phyloP scores from a whole-genome alignment of 2,888 invertebrate species.

The Cinara cedri region DNA sequence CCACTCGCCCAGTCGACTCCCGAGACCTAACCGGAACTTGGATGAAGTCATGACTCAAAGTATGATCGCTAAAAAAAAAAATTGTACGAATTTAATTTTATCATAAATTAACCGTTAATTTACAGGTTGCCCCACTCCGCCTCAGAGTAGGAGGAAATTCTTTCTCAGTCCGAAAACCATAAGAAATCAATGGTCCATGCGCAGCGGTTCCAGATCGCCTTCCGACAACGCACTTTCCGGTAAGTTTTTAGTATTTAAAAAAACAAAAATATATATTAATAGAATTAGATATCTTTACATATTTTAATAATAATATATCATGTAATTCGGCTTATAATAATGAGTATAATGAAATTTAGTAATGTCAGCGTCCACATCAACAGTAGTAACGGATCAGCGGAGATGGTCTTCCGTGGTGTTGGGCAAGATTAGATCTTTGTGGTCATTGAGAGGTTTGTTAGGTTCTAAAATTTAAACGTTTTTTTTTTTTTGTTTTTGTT shows the following conservation, averaged over 20 bases:
- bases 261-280: no score
- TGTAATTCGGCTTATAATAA: conserved; percentile 61
- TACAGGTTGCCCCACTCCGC: conserved; percentile 76
- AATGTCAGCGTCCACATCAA: conserved; percentile 61
- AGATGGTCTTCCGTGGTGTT: conserved; percentile 80
- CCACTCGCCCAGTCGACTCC: conserved; percentile 62
- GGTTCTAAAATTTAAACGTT: conserved; percentile 39
- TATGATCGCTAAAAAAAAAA: conserved; percentile 61
- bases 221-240: conserved; percentile 68
- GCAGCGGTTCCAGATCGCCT: conserved; percentile 61
- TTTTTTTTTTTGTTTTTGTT: conserved; percentile 3
- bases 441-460: conserved; percentile 65
- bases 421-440: conserved; percentile 86
- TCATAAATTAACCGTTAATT: not conserved
- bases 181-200: conserved; percentile 65
- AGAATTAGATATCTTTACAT: not conserved
- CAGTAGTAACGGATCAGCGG: conserved; percentile 66
- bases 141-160: conserved; percentile 77
- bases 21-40: conserved; percentile 60
- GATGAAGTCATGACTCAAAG: conserved; percentile 71
- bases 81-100: not conserved
- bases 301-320: not conserved
- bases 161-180: conserved; percentile 82
- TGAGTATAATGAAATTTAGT: conserved; percentile 33
- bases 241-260: conserved; percentile 66